A percentile compares a stretch with the other conserved stretches of the same genome.
Evolutionary conservation across 1,140 invertebrate species (phyloP).

Genomic region (Caerostris darwini): DNA sequence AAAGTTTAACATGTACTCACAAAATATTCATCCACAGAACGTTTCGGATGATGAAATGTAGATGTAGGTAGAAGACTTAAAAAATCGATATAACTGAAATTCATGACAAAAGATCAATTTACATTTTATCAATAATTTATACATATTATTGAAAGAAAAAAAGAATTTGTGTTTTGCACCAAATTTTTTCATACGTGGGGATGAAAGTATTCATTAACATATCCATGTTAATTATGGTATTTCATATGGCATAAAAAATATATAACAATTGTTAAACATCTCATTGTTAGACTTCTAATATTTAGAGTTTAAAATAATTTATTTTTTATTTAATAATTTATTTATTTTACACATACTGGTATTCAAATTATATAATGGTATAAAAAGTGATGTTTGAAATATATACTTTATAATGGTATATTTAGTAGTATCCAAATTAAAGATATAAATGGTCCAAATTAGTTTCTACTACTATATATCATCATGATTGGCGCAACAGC

Average conservation of each 20-base stretch:
- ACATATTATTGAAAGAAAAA: not conserved
- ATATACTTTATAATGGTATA: too few species aligned
- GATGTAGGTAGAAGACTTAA: not conserved
- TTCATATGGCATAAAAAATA: not conserved
- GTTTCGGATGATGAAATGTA: not conserved
- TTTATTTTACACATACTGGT: too few species aligned
- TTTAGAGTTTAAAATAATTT: not conserved
- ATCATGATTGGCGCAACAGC: too few species aligned
- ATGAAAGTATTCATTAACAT: not conserved
- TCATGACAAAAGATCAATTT: not conserved
- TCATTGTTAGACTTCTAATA: not conserved
- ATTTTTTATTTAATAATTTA: not conserved
- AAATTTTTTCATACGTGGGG: not conserved
- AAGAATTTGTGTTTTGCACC: too few species aligned
- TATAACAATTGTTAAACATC: not conserved
- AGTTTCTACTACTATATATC: too few species aligned
- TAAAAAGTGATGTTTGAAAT: too few species aligned
- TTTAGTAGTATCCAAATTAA: too few species aligned
- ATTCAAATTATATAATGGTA: too few species aligned
- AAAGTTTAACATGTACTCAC: not conserved
- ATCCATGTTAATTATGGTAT: not conserved
- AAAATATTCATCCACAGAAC: not conserved
- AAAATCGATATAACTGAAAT: conserved; percentile 17
- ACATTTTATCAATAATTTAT: not conserved
- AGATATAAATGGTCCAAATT: too few species aligned